Conservation (phyloP, 2,113 vertebrate genomes). For the Theristicus caerulescens region DNA sequence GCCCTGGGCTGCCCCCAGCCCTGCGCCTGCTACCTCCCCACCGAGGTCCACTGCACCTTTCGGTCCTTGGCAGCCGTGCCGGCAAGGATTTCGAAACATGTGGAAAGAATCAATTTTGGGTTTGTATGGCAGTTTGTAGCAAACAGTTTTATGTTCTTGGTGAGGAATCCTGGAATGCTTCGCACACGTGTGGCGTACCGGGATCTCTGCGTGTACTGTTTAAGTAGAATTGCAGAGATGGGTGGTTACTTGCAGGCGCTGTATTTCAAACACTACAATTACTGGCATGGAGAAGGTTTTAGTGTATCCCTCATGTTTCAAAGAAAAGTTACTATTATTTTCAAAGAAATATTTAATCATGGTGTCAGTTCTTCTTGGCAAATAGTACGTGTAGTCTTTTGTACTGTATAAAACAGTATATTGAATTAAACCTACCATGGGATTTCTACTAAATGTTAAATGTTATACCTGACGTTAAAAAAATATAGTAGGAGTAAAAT, state of each 20-base stretch:
- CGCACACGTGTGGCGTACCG: accelerated
- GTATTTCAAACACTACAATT: neutral
- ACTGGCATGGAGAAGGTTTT: neutral
- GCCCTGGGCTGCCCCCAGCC: constrained; percentile 78
- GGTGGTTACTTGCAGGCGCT: accelerated
- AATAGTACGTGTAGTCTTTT: neutral
- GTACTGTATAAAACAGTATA: neutral
- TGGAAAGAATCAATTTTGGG: constrained; percentile 93
- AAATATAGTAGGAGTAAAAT: neutral
- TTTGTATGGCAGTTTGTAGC: constrained; percentile 56
- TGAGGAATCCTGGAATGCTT: neutral
- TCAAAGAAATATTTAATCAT: neutral
- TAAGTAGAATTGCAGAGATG: neutral
- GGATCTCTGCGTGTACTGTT: neutral
- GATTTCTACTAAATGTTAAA: neutral
- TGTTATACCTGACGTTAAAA: neutral
- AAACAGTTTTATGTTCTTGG: neutral
- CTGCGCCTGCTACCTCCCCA: constrained; percentile 87
- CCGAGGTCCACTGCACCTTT: constrained; percentile 94
- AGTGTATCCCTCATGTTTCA: neutral
- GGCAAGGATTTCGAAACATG: constrained; percentile 67
- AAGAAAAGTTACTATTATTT: neutral
- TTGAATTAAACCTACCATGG: neutral
- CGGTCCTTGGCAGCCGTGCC: constrained; percentile 85
- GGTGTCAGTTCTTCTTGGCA: neutral